These are phyloP conservation scores for Hypercompe scribonia DNA, from an alignment of 2,888 invertebrate genomes.

Conservation along the genomic window DNA sequence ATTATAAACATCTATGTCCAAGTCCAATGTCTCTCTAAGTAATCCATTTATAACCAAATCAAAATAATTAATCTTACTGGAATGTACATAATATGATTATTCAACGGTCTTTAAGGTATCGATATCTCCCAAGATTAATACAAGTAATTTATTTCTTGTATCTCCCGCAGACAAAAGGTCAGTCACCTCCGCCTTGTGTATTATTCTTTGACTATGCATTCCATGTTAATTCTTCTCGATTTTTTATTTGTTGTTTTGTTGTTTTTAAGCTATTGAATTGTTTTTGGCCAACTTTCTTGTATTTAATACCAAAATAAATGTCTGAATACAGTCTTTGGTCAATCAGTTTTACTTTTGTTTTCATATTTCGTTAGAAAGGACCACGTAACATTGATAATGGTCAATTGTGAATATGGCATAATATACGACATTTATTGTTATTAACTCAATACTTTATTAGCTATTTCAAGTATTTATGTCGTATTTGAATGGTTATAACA, in stretches of 20 bases:
- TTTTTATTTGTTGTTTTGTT: neutral
- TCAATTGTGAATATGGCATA: slow-evolving; percentile 24
- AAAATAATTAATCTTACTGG: neutral
- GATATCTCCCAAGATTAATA: slow-evolving; percentile 1
- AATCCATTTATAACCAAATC: neutral
- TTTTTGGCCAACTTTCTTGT: neutral
- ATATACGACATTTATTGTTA: neutral
- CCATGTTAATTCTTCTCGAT: neutral
- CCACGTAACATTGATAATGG: slow-evolving; percentile 31
- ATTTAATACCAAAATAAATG: neutral
- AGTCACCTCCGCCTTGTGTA: slow-evolving; percentile 24
- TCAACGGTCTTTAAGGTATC: slow-evolving; percentile 7
- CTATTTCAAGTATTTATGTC: slow-evolving; percentile 10
- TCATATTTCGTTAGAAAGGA: slow-evolving; percentile 29
- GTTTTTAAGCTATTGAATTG: neutral
- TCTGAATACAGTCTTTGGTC: neutral
- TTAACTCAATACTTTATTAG: neutral
- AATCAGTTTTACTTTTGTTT: slow-evolving; percentile 26
- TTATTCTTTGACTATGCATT: neutral
- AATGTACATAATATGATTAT: neutral
- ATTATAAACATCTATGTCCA: neutral
- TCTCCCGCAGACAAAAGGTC: slow-evolving; percentile 28
- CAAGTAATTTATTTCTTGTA: slow-evolving; percentile 22
- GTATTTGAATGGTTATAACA: neutral
- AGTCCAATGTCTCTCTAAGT: neutral